Evolutionary conservation across 2,888 invertebrate species (phyloP).

Genomic region (Mimas tiliae): DNA sequence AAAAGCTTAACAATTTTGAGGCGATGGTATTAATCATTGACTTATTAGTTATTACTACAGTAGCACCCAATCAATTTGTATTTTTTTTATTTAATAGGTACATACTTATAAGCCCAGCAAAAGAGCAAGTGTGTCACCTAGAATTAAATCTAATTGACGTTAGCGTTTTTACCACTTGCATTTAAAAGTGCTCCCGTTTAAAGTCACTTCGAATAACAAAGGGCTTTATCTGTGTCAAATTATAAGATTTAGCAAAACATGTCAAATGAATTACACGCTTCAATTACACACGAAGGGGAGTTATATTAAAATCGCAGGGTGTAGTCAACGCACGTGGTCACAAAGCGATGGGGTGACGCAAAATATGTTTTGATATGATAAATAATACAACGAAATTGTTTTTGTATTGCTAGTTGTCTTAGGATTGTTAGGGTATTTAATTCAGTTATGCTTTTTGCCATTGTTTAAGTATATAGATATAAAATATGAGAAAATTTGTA

Average conservation of each 20-base stretch:
- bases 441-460: not conserved
- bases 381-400: slow-evolving; percentile 50
- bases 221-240: slow-evolving; percentile 70
- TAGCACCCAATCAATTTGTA: no score
- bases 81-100: no score
- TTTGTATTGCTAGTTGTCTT: slow-evolving; percentile 23
- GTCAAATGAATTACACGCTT: slow-evolving; percentile 79
- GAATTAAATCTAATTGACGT: not conserved
- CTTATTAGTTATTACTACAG: no score
- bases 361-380: slow-evolving; percentile 80
- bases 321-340: slow-evolving; percentile 60
- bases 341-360: slow-evolving; percentile 45
- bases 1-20: no score
- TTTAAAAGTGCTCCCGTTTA: slow-evolving; percentile 31
- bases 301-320: slow-evolving; percentile 56
- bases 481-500: not conserved
- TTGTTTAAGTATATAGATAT: not conserved
- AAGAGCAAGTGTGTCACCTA: no score
- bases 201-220: slow-evolving; percentile 40
- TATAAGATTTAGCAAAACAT: slow-evolving; percentile 80
- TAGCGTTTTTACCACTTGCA: slow-evolving; percentile 22
- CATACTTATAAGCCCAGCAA: no score
- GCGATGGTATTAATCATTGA: no score
- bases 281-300: slow-evolving; percentile 64
- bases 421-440: not conserved